Base-by-base conservation (phyloP, 1,140 invertebrate genomes). In the Leptopilina clavipes region DNA sequence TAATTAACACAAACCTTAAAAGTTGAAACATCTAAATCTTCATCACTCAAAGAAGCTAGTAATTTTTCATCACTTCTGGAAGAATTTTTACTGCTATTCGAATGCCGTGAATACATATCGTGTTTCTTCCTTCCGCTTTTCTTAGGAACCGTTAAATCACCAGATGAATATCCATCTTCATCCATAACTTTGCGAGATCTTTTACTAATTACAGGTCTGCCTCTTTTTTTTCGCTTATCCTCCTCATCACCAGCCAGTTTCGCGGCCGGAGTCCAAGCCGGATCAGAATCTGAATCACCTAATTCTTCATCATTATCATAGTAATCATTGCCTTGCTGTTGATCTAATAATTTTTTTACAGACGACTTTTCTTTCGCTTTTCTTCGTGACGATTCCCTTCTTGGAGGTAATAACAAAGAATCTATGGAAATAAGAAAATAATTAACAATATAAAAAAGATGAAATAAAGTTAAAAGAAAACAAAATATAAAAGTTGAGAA, bases 241-340 rank as follows among this genome's bases (percentile, higher is more conserved):
- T 89, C 88, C 22, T 90, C 88, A 1, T 90, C 88, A 0, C 85
- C 87, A 44, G 84, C 76, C 22, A 86, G 73, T 83, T 93, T 93
- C 31, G 91, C 90, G 71, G 92, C 92, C 7, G 94, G 94, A 18
- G 93, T 94, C 94, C 94, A 95, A 8, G 93, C 94, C 10, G 94
- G 94, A 92, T 95, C 94, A 11, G 92, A 93, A 86, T 94, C 94
- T 8, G 93, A 94, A 87, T 94, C 93, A 45, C 87, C 88, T 31
- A 88, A 86, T 74, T 92, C 90, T 37, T 91, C 91, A 3, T 91
- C 91, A 56, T 90, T 88, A 59, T 90, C 89, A 37, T 85, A 89
- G 72, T 89, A 88, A 77, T 91, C 89, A 65, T 86, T 89, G 76
- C 84, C 83, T 19, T 85, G 86, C 75, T 89, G 84, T 11, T 77